These are phyloP conservation scores for Tachysurus vachellii DNA, from an alignment of 2,113 vertebrate species.

Conservation along the genomic window DNA sequence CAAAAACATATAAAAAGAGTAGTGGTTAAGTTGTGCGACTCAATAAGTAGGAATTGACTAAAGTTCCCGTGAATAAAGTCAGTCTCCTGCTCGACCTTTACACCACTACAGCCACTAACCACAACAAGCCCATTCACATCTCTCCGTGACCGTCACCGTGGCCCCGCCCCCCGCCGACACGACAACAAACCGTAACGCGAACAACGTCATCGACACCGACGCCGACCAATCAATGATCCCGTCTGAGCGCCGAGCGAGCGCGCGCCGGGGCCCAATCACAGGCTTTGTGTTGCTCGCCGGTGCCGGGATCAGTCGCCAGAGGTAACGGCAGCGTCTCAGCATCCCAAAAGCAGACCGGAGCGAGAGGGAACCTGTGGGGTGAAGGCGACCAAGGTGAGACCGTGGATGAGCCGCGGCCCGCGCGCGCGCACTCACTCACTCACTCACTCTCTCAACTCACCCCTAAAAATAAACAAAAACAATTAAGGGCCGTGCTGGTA, in stretches of 20 bases:
- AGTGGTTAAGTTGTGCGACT: too few species aligned
- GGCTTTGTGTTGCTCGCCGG: slow-evolving; percentile 60
- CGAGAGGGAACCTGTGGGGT: slow-evolving; percentile 61
- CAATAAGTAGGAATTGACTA: background rate
- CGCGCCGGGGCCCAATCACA: slow-evolving; percentile 58
- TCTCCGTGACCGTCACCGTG: slow-evolving; percentile 47
- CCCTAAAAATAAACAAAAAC: background rate
- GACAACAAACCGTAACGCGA: slow-evolving; percentile 57
- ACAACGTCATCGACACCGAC: slow-evolving; percentile 54
- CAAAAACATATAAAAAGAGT: too few species aligned
- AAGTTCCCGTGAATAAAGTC: background rate
- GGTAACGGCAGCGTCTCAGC: slow-evolving; percentile 60
- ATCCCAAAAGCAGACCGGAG: slow-evolving; percentile 57
- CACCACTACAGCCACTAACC: background rate
- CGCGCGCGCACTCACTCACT: background rate
- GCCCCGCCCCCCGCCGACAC: slow-evolving; percentile 54
- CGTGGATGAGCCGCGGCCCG: slow-evolving; percentile 60
- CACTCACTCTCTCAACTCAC: background rate
- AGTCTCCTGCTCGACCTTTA: slow-evolving; percentile 7
- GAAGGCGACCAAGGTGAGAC: slow-evolving; percentile 62
- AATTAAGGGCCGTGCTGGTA: background rate
- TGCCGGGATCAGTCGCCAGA: slow-evolving; percentile 59
- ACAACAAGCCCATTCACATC: slow-evolving; percentile 54
- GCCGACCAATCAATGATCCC: slow-evolving; percentile 54
- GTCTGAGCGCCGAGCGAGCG: slow-evolving; percentile 47